A percentile compares a stretch with the other conserved stretches of the same genome.
phyloP scores from a whole-genome alignment of 2,888 invertebrate species.

The Dryococelus australis region DNA sequence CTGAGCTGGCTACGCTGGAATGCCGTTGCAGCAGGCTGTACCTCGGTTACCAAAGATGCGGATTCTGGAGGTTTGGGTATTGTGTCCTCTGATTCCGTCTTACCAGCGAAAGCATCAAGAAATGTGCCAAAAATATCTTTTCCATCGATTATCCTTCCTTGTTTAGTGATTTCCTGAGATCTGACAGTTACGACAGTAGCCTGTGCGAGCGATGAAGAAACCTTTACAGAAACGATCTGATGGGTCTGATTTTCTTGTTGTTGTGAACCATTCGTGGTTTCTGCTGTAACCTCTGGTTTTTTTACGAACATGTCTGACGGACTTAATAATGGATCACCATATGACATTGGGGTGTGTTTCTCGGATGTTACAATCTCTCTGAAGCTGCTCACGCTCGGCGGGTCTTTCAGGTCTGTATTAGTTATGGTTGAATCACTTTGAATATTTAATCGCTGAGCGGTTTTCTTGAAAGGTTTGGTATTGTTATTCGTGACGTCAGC shows the following conservation, averaged over 20 bases:
- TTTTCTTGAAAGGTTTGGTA: neutral
- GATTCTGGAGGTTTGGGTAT: conserved; percentile 18
- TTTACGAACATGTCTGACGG: neutral
- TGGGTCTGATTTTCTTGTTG: conserved; percentile 21
- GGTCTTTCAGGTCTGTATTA: neutral
- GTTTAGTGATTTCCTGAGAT: neutral
- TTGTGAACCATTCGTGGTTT: neutral
- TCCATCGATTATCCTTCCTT: conserved; percentile 37
- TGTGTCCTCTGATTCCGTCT: neutral
- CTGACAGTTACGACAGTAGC: conserved; percentile 30
- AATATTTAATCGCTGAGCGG: neutral
- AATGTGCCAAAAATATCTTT: conserved; percentile 43
- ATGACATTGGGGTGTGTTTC: neutral
- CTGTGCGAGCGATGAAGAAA: conserved; percentile 60
- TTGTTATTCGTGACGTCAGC: neutral
- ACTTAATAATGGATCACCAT: neutral
- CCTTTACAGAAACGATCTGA: conserved; percentile 62
- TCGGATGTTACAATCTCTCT: neutral
- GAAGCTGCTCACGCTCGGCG: neutral
- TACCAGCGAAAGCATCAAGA: conserved; percentile 34
- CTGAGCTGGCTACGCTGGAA: conserved; percentile 49
- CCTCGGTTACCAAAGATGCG: conserved; percentile 43
- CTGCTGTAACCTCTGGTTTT: neutral
- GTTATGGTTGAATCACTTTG: neutral
- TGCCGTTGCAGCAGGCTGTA: conserved; percentile 42